phyloP scores from a whole-genome alignment of 2,888 invertebrate species.

The Amiota communis region DNA sequence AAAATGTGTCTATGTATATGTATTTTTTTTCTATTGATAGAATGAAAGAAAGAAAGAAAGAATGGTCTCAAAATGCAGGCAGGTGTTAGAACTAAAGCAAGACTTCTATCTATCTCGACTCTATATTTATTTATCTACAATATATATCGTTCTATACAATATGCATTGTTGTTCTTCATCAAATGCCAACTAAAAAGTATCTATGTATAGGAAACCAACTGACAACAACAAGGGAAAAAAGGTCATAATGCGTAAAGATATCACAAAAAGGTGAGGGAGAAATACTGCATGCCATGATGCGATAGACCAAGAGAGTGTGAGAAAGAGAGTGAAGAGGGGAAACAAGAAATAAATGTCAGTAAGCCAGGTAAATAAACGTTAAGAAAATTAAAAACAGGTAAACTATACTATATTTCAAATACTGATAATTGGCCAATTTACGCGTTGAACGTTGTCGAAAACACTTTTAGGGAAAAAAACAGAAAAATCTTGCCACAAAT shows the following conservation, averaged over 20 bases:
- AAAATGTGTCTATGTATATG: conserved; percentile 51
- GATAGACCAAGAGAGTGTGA: conserved; percentile 38
- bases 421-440: conserved; percentile 69
- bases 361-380: conserved; percentile 54
- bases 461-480: conserved; percentile 27
- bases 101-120: conserved; percentile 22
- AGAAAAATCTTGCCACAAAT: conserved; percentile 35
- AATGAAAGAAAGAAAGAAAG: neutral
- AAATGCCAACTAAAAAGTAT: conserved; percentile 36
- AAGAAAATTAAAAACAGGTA: conserved; percentile 51
- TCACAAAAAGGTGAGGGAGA: conserved; percentile 29
- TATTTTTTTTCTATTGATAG: neutral
- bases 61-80: conserved; percentile 34
- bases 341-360: neutral
- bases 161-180: conserved; percentile 46
- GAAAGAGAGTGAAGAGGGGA: conserved; percentile 36
- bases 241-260: conserved; percentile 50
- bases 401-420: conserved; percentile 56
- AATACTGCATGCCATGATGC: neutral
- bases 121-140: neutral
- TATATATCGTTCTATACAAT: conserved; percentile 33
- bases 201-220: conserved; percentile 25
- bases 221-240: conserved; percentile 38
- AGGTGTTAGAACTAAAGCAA: conserved; percentile 54
- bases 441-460: conserved; percentile 26